A percentile compares a stretch with the other conserved stretches of the same genome.
These are phyloP conservation scores for Mechanitis mazaeus DNA, from an alignment of 2,888 invertebrate species.

Conservation along the genomic window DNA sequence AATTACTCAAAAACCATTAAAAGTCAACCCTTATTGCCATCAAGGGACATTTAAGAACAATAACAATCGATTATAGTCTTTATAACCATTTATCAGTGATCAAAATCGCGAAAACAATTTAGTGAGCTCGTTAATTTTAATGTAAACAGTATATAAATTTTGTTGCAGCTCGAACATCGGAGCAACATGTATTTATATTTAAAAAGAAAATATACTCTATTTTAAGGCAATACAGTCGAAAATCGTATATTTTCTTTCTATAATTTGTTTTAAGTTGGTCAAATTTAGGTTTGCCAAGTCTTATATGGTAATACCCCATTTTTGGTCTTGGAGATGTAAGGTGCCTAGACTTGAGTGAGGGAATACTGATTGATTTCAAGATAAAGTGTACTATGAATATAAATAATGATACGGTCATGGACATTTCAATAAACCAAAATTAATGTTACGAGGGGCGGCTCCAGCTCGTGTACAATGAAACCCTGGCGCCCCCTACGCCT, in stretches of 20 bases:
- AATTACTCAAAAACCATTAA: too few relatives aligned
- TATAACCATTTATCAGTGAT: slow-evolving; percentile 18
- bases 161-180: slow-evolving; percentile 13
- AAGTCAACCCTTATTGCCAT: too few relatives aligned
- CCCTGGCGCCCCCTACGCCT: too few relatives aligned
- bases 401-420: background rate
- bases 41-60: slow-evolving; percentile 2
- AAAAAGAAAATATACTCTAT: background rate
- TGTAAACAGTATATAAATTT: slow-evolving; percentile 28
- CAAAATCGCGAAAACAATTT: slow-evolving; percentile 20
- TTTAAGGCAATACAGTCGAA: background rate
- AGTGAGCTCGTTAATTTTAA: slow-evolving; percentile 27
- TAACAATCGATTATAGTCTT: slow-evolving; percentile 35
- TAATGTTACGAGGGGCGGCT: too few relatives aligned
- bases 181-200: background rate
- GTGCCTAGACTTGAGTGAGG: slow-evolving; percentile 13
- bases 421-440: too few relatives aligned
- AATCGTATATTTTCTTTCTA: background rate
- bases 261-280: slow-evolving; percentile 6
- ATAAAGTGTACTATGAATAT: slow-evolving; percentile 9
- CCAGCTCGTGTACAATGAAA: too few relatives aligned
- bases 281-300: slow-evolving; percentile 11
- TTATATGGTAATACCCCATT: slow-evolving; percentile 14
- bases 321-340: slow-evolving; percentile 10
- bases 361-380: slow-evolving; percentile 9